Evolutionary conservation across 2,797 vertebrate genomes (phyloP).

Genomic region (Graptemys geographica): DNA sequence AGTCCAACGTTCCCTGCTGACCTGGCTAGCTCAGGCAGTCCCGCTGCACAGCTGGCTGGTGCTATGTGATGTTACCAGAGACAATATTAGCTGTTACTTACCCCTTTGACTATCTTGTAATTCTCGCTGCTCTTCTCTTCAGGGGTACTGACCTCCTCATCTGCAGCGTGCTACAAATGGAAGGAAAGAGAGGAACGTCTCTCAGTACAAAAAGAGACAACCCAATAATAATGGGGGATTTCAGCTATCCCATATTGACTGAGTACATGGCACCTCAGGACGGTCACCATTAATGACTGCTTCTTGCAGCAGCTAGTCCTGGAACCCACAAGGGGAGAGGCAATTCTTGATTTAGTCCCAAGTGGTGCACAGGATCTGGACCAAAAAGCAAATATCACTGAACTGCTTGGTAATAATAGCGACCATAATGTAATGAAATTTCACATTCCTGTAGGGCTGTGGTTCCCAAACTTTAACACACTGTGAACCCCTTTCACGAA

Average conservation of each 20-base stretch:
- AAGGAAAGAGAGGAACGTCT: neutral
- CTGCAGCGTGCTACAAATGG: slow-evolving; percentile 68
- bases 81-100: slow-evolving; percentile 56
- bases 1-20: rapidly evolving
- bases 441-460: neutral
- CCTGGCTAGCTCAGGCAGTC: rapidly evolving
- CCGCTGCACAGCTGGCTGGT: neutral
- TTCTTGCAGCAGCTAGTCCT: neutral
- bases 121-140: slow-evolving; percentile 93
- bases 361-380: neutral
- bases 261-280: neutral
- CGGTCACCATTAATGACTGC: neutral
- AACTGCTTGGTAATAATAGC: neutral
- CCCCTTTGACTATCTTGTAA: slow-evolving; percentile 95
- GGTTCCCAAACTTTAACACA: too few relatives aligned
- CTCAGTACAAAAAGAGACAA: neutral
- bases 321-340: neutral
- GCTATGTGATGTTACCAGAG: neutral
- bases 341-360: neutral
- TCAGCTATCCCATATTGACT: neutral
- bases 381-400: neutral
- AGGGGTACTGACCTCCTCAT: slow-evolving; percentile 76
- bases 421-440: neutral
- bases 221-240: neutral
- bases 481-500: too few relatives aligned